Conservation (phyloP, 2,113 vertebrate genomes). For the Chiloscyllium plagiosum region DNA sequence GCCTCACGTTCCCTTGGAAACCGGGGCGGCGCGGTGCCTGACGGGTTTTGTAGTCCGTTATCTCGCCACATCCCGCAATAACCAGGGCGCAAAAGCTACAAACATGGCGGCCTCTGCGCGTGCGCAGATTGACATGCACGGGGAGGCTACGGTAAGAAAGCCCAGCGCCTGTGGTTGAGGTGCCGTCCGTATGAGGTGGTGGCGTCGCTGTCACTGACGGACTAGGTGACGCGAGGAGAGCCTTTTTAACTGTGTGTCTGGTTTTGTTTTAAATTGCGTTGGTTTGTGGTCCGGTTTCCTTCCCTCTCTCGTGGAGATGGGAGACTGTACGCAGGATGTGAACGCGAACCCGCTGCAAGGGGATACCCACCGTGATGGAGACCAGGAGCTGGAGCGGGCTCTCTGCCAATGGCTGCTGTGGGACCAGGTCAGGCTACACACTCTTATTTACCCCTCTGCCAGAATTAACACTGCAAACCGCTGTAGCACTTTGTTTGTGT, state of each 20-base stretch:
- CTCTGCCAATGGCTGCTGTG: conserved; percentile 74
- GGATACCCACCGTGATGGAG: conserved; percentile 57
- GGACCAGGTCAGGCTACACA: conserved; percentile 68
- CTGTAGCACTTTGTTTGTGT: not conserved
- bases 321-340: conserved; percentile 58
- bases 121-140: not conserved
- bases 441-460: too few relatives aligned
- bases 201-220: not conserved
- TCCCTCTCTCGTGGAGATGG: conserved; percentile 47
- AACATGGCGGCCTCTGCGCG: not conserved
- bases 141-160: not conserved
- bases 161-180: not conserved
- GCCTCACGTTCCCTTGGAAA: not conserved
- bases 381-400: conserved; percentile 68
- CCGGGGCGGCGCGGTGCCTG: not conserved
- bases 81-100: not conserved
- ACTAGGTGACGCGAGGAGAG: not conserved
- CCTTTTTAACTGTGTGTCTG: not conserved
- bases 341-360: conserved; percentile 61
- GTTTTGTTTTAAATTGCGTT: too few relatives aligned
- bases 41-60: not conserved
- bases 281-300: not conserved
- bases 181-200: not conserved
- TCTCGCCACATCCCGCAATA: fast-evolving
- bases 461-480: too few relatives aligned